Evolutionary conservation across 2,888 invertebrate genomes (phyloP).

Genomic region (Agrotis segetum): DNA sequence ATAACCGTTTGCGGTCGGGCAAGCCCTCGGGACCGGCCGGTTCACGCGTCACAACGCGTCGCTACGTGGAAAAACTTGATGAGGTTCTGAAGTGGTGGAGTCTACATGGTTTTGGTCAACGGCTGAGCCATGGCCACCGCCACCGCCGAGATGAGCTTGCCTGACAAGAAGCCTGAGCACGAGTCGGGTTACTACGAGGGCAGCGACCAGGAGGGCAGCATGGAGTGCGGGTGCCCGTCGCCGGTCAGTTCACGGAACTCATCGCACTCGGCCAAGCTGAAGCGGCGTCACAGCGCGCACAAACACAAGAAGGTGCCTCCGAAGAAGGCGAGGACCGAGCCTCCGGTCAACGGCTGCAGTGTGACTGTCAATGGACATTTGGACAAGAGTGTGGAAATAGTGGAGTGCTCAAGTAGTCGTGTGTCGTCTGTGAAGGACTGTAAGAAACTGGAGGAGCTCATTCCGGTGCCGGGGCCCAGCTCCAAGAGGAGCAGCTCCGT

Average conservation of each 20-base stretch:
- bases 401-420: slow-evolving; percentile 76
- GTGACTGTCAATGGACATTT: slow-evolving; percentile 66
- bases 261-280: slow-evolving; percentile 84
- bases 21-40: slow-evolving; percentile 30
- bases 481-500: slow-evolving; percentile 84
- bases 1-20: slow-evolving; percentile 50
- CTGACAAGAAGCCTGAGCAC: slow-evolving; percentile 93
- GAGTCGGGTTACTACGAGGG: slow-evolving; percentile 97
- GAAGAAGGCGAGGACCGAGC: slow-evolving; percentile 80
- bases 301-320: slow-evolving; percentile 82
- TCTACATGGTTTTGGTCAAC: slow-evolving; percentile 85
- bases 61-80: slow-evolving; percentile 60
- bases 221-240: slow-evolving; percentile 89
- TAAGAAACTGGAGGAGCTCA: slow-evolving; percentile 74
- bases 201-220: slow-evolving; percentile 92
- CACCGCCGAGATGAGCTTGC: slow-evolving; percentile 91
- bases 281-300: slow-evolving; percentile 82
- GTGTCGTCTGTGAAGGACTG: slow-evolving; percentile 73
- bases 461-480: slow-evolving; percentile 81
- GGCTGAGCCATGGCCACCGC: slow-evolving; percentile 88
- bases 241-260: slow-evolving; percentile 87
- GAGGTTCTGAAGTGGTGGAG: slow-evolving; percentile 67
- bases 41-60: slow-evolving; percentile 45
- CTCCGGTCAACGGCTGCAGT: slow-evolving; percentile 79
- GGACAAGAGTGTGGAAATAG: slow-evolving; percentile 85